phyloP scores from a whole-genome alignment of 2,888 invertebrate genomes.

The Melangyna quadrimaculata region DNA sequence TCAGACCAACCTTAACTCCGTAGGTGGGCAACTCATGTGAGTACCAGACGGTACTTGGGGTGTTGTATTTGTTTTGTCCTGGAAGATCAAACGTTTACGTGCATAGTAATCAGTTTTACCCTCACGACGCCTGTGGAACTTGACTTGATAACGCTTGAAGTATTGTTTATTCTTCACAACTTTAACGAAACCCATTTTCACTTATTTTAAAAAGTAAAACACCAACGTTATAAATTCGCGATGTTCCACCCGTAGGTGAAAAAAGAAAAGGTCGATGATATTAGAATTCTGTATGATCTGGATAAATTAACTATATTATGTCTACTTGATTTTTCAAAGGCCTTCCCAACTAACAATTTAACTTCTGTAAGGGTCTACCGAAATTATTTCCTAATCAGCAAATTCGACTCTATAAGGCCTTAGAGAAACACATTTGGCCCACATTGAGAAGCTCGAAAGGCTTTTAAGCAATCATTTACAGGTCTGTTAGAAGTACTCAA shows the following conservation, averaged over 20 bases:
- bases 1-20: constrained; percentile 98
- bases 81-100: constrained; percentile 96
- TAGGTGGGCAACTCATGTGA: constrained; percentile 97
- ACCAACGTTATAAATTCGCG: constrained; percentile 77
- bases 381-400: too few species aligned
- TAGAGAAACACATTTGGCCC: too few species aligned
- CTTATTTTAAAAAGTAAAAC: constrained; percentile 75
- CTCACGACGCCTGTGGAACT: constrained; percentile 98
- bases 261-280: constrained; percentile 79
- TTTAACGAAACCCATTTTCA: constrained; percentile 93
- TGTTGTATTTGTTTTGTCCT: constrained; percentile 99
- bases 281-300: too few species aligned
- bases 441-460: too few species aligned
- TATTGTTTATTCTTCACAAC: constrained; percentile 99
- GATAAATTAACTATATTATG: too few species aligned
- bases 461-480: too few species aligned
- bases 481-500: too few species aligned
- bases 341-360: too few species aligned
- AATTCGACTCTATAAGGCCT: too few species aligned
- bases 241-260: constrained; percentile 79
- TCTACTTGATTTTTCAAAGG: too few species aligned
- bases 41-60: constrained; percentile 99
- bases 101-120: constrained; percentile 99
- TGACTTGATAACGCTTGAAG: constrained; percentile 99
- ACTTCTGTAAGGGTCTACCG: too few species aligned